phyloP scores from a whole-genome alignment of 2,113 vertebrate species.

The Shinisaurus crocodilurus region DNA sequence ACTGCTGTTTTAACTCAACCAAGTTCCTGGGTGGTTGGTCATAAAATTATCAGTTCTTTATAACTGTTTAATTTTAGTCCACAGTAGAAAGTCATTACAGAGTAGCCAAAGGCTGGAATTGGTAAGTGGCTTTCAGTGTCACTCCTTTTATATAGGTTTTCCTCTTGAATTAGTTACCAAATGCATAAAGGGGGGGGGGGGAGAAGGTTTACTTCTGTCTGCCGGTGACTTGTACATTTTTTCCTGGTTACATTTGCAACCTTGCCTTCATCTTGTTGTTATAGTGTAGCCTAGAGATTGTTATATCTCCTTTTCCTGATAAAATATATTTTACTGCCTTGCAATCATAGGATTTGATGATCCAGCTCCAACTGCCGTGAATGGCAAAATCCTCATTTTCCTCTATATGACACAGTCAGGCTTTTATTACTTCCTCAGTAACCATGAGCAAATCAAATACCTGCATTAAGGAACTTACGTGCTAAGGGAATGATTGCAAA shows the following conservation, averaged over 20 bases:
- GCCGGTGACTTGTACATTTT: not conserved
- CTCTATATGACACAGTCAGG: not conserved
- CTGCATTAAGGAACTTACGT: not conserved
- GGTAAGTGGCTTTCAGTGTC: conserved; percentile 64
- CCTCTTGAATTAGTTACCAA: conserved; percentile 60
- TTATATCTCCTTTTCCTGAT: not conserved
- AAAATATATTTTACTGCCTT: not conserved
- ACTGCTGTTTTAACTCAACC: conserved; percentile 57
- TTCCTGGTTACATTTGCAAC: conserved; percentile 33
- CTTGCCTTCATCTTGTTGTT: conserved; percentile 1
- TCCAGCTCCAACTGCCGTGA: not conserved
- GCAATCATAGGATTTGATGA: not conserved
- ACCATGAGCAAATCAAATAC: not conserved
- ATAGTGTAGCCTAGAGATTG: not conserved
- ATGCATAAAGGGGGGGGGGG: conserved; percentile 22
- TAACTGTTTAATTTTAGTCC: conserved; percentile 71
- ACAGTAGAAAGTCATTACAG: conserved; percentile 67
- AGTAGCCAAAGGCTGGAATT: conserved; percentile 61
- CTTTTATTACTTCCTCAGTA: not conserved
- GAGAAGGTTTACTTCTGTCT: conserved; percentile 33
- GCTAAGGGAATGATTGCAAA: not conserved
- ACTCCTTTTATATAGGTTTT: conserved; percentile 51
- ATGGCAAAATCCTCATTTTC: not conserved
- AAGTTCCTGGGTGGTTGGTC: conserved; percentile 61
- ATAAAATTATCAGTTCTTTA: conserved; percentile 70